Evolutionary conservation across 2,113 vertebrate species (phyloP).

Genomic region (Gavialis gangeticus): DNA sequence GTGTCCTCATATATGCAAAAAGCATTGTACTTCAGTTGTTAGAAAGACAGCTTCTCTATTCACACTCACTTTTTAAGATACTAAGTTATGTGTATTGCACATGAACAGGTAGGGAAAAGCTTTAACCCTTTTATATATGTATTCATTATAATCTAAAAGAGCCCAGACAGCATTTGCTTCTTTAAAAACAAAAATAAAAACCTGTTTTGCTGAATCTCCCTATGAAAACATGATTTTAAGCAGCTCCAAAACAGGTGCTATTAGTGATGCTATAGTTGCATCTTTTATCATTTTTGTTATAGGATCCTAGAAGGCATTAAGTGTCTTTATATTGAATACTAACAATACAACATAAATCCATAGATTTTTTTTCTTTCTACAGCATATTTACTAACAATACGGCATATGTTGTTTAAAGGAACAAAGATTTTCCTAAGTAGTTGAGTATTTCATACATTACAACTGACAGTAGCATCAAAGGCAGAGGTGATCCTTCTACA

Average conservation of each 20-base stretch:
- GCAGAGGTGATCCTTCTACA: not conserved
- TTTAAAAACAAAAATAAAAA: not conserved
- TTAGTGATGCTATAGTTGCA: not conserved
- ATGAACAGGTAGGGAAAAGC: not conserved
- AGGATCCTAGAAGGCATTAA: not conserved
- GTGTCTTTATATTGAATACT: not conserved
- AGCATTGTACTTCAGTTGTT: not conserved
- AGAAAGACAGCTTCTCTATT: not conserved
- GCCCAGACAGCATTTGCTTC: not conserved
- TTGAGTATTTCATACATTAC: not conserved
- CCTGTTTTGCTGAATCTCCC: not conserved
- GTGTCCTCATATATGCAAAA: not conserved
- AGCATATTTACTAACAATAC: not conserved
- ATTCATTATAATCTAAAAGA: not conserved
- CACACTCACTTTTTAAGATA: not conserved
- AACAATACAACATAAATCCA: not conserved
- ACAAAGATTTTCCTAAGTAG: not conserved
- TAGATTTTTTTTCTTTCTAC: not conserved
- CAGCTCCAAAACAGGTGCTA: not conserved
- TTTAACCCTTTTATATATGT: not conserved
- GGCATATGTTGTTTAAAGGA: not conserved
- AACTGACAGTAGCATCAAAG: conserved; percentile 54
- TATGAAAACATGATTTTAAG: not conserved
- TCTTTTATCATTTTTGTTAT: not conserved
- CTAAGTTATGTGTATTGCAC: not conserved